Evolutionary conservation across 2,888 invertebrate genomes (phyloP), one percentile per base, ranked within the genome.

Genomic region (Himalopsyche kuldschensis): DNA sequence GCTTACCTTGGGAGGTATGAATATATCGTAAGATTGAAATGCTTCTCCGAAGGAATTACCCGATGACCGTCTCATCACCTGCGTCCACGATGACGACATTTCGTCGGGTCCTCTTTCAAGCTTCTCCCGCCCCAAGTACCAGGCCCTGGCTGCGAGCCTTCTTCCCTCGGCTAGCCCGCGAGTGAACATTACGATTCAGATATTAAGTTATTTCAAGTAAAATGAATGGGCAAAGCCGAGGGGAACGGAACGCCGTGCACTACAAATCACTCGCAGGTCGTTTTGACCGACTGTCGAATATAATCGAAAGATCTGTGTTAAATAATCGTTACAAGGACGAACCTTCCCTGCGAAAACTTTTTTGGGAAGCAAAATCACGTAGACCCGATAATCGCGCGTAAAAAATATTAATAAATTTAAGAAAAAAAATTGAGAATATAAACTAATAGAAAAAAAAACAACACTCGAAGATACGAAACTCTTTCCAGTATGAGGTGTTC

Each of bases 141-240:
- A 69, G 11, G 27, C 69, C 63, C 84, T 78, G 47, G 31, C 75
- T 20, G 46, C 81, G 5, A 24, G 41, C 75, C 76, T 81, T 24
- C 81, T 81, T n/a, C 81, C 81, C 41, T 84, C 84, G 17, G 75
- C 24, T 27, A 81, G 30, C 15, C 79, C 79, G 32, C 84, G 55
- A 17, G 31, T 24, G 0, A 84, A 20, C 84, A 84, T 84, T 4
- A 30, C 20, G 27, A 20, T 20, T 5, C 10, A n/a, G 3, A 20
- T 24, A 24, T 24, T 27, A 63, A 4, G 69, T 69, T 8, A 69
- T 69, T 69, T 69, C 15, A 15, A 27, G 69, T 27, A 69, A 27
- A 30, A 69, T 30, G 8, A 69, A 24, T 69, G 11, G 1, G 30
- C 27, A 24, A 69, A 69, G 3, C 69, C 20, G 3, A 24, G 30